These are phyloP conservation scores for Lynx canadensis DNA, from an alignment of 2,113 vertebrate species.

Conservation along the genomic window DNA sequence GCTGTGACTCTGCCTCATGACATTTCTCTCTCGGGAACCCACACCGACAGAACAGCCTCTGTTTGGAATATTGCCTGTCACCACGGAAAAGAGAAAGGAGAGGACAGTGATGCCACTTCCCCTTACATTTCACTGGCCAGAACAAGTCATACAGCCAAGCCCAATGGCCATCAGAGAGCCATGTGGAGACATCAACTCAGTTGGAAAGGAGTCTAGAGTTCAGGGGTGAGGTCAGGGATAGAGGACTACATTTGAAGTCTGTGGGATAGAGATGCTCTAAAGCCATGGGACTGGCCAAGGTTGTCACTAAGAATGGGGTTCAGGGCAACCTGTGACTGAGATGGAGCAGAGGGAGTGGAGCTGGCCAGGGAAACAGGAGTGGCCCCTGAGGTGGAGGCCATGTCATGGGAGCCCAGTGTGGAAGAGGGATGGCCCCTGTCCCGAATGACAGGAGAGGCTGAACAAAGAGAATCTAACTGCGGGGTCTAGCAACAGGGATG, in stretches of 20 bases:
- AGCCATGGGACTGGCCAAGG: neutral
- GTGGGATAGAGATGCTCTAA: neutral
- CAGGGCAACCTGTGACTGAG: neutral
- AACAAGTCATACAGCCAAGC: neutral
- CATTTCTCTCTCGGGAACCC: neutral
- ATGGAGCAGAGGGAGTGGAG: neutral
- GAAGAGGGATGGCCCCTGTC: neutral
- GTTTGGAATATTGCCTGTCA: neutral
- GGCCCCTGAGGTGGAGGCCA: neutral
- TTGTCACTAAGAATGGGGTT: neutral
- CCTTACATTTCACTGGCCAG: neutral
- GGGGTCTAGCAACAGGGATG: neutral
- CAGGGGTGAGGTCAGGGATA: neutral
- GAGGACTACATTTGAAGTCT: neutral
- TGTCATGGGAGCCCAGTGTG: neutral
- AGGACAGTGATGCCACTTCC: neutral
- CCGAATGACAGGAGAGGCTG: neutral
- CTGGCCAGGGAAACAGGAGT: neutral
- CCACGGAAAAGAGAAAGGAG: neutral
- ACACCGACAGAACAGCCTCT: neutral
- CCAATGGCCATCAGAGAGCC: neutral
- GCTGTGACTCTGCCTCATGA: neutral
- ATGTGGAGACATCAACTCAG: neutral
- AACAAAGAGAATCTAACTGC: neutral
- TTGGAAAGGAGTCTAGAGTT: neutral